A percentile compares a stretch with the other conserved stretches of the same genome.
Conservation (phyloP, 64 coral and sea anemone genomes). For the Catalaphyllia jardinei region DNA sequence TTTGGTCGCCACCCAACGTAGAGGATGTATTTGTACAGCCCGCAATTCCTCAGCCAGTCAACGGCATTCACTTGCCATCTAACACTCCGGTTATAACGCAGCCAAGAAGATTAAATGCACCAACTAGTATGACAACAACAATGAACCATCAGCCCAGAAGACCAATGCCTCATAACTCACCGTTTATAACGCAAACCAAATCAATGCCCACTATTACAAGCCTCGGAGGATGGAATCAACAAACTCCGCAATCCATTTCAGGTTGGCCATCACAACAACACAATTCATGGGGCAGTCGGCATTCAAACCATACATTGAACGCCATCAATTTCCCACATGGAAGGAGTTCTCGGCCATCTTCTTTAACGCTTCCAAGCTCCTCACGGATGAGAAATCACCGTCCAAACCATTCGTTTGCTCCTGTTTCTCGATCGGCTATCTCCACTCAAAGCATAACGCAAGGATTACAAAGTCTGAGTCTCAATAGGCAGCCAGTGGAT, state of each 20-base stretch:
- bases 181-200: slow-evolving; percentile 87
- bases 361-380: slow-evolving; percentile 57
- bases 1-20: slow-evolving; percentile 93
- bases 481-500: slow-evolving; percentile 83
- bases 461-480: slow-evolving; percentile 80
- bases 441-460: slow-evolving; percentile 93
- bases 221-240: slow-evolving; percentile 85
- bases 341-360: slow-evolving; percentile 52
- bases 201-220: slow-evolving; percentile 60
- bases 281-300: slow-evolving; percentile 65
- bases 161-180: slow-evolving; percentile 71
- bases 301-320: slow-evolving; percentile 53
- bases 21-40: slow-evolving; percentile 87
- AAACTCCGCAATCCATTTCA: slow-evolving; percentile 68
- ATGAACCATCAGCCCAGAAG: slow-evolving; percentile 89
- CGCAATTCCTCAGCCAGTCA: slow-evolving; percentile 78
- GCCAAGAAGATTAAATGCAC: slow-evolving; percentile 64
- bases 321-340: slow-evolving; percentile 58
- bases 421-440: slow-evolving; percentile 60
- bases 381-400: slow-evolving; percentile 69
- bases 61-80: slow-evolving; percentile 87
- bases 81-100: slow-evolving; percentile 78
- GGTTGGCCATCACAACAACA: slow-evolving; percentile 73
- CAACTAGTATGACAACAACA: slow-evolving; percentile 79
- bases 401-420: slow-evolving; percentile 42